Base-by-base conservation (phyloP, 1,140 invertebrate species). In the Orius insidiosus region DNA sequence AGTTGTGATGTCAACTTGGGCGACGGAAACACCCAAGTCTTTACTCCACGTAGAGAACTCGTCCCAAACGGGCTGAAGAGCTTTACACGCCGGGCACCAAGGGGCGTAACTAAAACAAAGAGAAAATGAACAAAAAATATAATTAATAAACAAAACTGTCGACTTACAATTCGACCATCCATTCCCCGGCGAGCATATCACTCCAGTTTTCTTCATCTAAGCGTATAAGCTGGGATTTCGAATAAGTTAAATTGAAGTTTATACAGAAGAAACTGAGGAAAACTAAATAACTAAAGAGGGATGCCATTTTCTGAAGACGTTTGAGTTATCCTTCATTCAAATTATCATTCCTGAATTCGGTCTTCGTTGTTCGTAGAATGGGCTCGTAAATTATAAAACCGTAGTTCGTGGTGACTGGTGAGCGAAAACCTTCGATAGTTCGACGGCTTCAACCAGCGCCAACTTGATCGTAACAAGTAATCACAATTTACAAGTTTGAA, bases 1-100 rank as follows among this genome's bases (percentile, higher is more conserved):
- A 52, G 73, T 72, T 7, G 92, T 97, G 0, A 98, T 89, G 68
- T 98, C 93, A 14, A 86, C 80, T 56, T 87, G 81, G 1, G 76
- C 94, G 37, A 97, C 81, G 59, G 80, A 78, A 42, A 98, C 80
- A 11, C 76, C 73, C 1, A 95, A 63, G 56, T 83, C 77, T 24
- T 75, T 66, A 45, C 85, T 79, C 60, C 76, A 80, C n/a, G 68
- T 60, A 0, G 87, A 80, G 58, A 96, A 84, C 45, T 84, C 74
- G 53, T 82, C 72, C 95, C 95, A 99, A 34, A 81, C 72, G 3
- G 80, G 76, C 52, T 85, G 73, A 6, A 98, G 69, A n/a, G 78
- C 78, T 59, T 85, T 86, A 64, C 95, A 98, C 0, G 95, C 94
- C 5, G 94, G 94, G 65, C 95, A 98, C 95, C 94, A 98, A 10